phyloP scores from a whole-genome alignment of 2,113 vertebrate species.

The Macaca mulatta region DNA sequence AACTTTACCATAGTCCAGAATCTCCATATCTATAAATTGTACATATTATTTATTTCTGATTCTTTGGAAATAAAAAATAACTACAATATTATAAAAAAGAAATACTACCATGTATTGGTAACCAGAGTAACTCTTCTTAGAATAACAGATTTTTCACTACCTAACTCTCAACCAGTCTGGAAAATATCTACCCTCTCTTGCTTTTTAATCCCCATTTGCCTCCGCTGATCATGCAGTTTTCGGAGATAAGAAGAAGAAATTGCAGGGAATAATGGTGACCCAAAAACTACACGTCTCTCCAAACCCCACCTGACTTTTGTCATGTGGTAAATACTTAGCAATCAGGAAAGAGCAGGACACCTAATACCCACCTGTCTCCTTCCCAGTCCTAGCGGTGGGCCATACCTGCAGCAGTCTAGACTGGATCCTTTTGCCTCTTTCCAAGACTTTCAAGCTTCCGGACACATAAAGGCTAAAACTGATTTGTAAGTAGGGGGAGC shows the following conservation, averaged over 20 bases:
- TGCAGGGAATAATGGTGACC: not conserved
- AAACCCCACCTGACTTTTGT: not conserved
- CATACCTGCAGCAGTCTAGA: not conserved
- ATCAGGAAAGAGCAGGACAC: not conserved
- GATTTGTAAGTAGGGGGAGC: not conserved
- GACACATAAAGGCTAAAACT: accelerated
- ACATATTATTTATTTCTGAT: not conserved
- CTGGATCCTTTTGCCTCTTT: not conserved
- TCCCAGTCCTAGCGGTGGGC: not conserved
- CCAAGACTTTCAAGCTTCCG: not conserved
- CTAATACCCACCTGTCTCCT: accelerated
- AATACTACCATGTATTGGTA: not conserved
- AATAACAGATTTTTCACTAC: not conserved
- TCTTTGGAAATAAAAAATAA: not conserved
- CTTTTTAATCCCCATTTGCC: not conserved
- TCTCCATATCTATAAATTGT: not conserved
- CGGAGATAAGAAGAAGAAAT: not conserved
- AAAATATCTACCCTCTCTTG: not conserved
- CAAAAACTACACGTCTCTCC: not conserved
- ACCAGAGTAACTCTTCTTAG: not conserved
- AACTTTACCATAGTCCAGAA: not conserved
- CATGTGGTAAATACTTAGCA: not conserved
- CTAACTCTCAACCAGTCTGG: not conserved
- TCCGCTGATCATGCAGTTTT: not conserved
- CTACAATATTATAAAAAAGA: not conserved